Percentiles rank a stretch among this genome's conserved stretches.
phyloP scores from a whole-genome alignment of 2,113 vertebrate genomes.

The Trogon melanurus region DNA sequence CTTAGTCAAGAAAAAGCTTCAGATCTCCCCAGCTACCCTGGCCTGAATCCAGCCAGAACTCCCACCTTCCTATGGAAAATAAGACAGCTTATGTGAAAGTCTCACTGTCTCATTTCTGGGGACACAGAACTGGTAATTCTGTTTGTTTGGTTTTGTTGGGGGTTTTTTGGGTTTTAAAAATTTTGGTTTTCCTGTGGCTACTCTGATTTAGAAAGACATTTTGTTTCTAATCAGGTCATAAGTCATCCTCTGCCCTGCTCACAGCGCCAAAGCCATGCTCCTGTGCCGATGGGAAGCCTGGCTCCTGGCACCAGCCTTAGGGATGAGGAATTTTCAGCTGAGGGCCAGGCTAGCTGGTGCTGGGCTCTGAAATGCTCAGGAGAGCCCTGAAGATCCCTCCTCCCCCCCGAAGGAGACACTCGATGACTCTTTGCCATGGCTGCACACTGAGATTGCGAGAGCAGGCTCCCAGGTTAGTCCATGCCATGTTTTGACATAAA shows the following conservation, averaged over 20 bases:
- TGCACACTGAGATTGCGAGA: neutral
- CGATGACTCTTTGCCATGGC: neutral
- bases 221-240: neutral
- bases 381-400: neutral
- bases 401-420: neutral
- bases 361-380: accelerated
- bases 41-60: neutral
- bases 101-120: accelerated
- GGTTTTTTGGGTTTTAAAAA: too few species aligned
- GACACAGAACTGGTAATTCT: neutral
- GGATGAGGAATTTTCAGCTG: neutral
- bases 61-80: neutral
- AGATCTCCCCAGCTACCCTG: neutral
- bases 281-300: neutral
- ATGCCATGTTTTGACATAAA: neutral
- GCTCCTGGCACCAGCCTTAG: neutral
- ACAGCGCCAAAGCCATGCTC: neutral
- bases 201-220: neutral
- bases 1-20: neutral
- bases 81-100: neutral
- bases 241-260: neutral
- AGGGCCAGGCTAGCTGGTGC: accelerated
- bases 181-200: neutral
- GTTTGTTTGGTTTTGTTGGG: neutral
- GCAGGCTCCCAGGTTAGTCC: neutral